Conservation (phyloP, 2,888 invertebrate genomes). For the Chamaedrilus cognettii region DNA sequence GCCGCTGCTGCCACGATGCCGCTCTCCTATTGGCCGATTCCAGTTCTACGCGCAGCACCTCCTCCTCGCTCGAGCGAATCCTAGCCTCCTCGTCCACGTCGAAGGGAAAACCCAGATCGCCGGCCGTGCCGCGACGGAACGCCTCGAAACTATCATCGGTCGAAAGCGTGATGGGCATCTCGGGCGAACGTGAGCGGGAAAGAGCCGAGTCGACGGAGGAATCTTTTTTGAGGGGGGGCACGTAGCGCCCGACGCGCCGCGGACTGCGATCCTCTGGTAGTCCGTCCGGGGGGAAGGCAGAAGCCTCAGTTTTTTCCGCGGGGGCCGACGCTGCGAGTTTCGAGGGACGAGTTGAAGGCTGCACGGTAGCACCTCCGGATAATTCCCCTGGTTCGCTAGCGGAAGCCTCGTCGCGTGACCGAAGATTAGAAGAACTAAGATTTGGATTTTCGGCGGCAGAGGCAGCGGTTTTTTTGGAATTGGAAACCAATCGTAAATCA, state of each 20-base stretch:
- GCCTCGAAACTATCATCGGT: background rate
- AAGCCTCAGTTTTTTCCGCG: no score
- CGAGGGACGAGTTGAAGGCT: no score
- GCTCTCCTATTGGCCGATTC: no score
- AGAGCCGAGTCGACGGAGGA: background rate
- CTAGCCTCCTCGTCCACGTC: background rate
- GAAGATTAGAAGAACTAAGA: background rate
- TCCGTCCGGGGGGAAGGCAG: no score
- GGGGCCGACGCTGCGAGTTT: no score
- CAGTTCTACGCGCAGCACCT: no score
- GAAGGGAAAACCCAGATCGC: background rate
- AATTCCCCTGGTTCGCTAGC: no score
- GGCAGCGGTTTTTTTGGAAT: no score
- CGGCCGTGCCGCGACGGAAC: background rate
- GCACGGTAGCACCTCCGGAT: no score
- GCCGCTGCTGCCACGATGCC: no score
- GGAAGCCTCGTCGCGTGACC: background rate
- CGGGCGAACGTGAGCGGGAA: background rate
- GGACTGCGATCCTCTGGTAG: background rate
- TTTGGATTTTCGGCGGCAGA: no score
- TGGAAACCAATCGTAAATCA: no score
- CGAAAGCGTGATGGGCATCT: background rate
- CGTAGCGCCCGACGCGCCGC: background rate
- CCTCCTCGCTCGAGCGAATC: conserved; percentile 7
- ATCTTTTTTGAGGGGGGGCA: background rate